Evolutionary conservation across 2,888 invertebrate genomes (phyloP), one percentile per base, ranked within the genome.

Genomic region (Nomada lathburiana): DNA sequence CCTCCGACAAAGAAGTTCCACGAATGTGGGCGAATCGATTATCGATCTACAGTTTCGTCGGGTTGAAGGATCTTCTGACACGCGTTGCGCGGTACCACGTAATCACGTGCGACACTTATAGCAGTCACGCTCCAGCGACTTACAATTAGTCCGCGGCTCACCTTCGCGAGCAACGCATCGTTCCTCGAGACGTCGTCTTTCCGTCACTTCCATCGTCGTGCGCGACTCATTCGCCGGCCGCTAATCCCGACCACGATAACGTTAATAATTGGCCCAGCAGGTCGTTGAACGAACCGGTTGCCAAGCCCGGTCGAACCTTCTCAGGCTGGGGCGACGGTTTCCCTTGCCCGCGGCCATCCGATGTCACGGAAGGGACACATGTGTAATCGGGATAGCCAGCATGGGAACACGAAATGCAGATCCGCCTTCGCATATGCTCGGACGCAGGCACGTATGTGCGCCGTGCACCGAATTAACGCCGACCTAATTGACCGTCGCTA

Each of bases 361-460:
- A 36, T 26, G 42, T 53, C 63, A 47, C 65, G 65, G 64, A 75
- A 87, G 65, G 62, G 77, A 87, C 89, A 89, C 79, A 83, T 88
- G 88, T 84, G 89, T 84, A 82, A 84, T 81, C 70, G 76, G 76
- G 70, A 78, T 81, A 67, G 29, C 44, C 64, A 60, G 70, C 88
- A 83, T 88, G 88, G 88, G 89, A 88, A 88, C 85, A 47, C 85
- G 75, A 83, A 87, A 85, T 59, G 73, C 82, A 88, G 88, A 88
- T 89, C 88, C 88, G 88, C 86, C 71, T 88, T 83, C 82, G 86
- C 88, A 88, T 68, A 80, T 89, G 88, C 84, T 76, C 57, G 18
- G 53, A 50, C 36, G 50, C 36, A 55, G 55, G 74, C 76, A 55
- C 74, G 75, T 85, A 74, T 59, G 75, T 53, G 53, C 72, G 63